A percentile compares a stretch with the other conserved stretches of the same genome.
Conservation (phyloP, 2,888 invertebrate genomes). For the Hydrotaea diabolus region DNA sequence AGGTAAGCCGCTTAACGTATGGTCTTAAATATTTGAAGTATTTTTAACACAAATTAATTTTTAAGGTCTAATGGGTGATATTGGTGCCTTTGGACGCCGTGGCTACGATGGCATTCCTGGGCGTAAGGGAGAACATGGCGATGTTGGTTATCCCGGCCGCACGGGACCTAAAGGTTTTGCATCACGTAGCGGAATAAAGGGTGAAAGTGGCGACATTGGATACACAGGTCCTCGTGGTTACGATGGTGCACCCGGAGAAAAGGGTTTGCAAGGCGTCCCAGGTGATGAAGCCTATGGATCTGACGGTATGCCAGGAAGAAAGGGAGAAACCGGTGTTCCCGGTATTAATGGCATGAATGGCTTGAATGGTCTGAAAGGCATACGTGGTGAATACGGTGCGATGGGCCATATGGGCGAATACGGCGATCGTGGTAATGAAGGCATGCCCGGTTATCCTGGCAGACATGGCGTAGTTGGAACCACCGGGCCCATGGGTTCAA, state of each 20-base stretch:
- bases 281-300: slow-evolving; percentile 83
- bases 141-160: slow-evolving; percentile 72
- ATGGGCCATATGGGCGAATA: slow-evolving; percentile 82
- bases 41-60: neutral
- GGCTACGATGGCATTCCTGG: slow-evolving; percentile 74
- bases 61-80: slow-evolving; percentile 74
- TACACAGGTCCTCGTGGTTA: slow-evolving; percentile 80
- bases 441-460: slow-evolving; percentile 72
- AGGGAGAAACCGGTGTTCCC: slow-evolving; percentile 84
- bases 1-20: slow-evolving; percentile 68
- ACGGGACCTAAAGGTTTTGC: slow-evolving; percentile 82
- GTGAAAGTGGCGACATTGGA: slow-evolving; percentile 83
- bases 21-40: neutral
- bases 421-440: slow-evolving; percentile 82
- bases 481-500: slow-evolving; percentile 81
- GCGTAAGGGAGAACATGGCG: slow-evolving; percentile 76
- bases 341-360: slow-evolving; percentile 83
- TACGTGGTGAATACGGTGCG: slow-evolving; percentile 81
- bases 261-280: slow-evolving; percentile 83
- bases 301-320: slow-evolving; percentile 82
- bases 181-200: slow-evolving; percentile 84
- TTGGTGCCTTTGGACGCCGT: slow-evolving; percentile 74
- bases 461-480: slow-evolving; percentile 81
- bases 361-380: slow-evolving; percentile 81
- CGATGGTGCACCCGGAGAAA: slow-evolving; percentile 73